Percentiles rank a stretch among this genome's conserved stretches.
Evolutionary conservation across 2,888 invertebrate genomes (phyloP).

Genomic region (Ectemnius continuus): DNA sequence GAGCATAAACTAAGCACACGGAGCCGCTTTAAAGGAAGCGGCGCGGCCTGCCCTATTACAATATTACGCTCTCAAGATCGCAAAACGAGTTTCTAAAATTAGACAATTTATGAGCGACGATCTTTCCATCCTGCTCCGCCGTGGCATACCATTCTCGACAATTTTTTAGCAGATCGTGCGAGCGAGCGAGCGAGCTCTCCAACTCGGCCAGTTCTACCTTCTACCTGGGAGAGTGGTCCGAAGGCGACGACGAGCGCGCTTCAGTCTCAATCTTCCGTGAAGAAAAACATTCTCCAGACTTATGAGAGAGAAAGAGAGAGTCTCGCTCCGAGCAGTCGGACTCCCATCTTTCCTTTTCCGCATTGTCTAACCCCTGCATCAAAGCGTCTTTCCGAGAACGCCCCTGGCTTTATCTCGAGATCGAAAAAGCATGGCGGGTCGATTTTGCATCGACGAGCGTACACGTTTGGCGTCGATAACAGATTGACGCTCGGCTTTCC

Average conservation of each 20-base stretch:
- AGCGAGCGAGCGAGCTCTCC: conserved; percentile 11
- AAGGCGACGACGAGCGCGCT: conserved; percentile 14
- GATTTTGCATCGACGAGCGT: no score
- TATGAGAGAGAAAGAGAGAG: no score
- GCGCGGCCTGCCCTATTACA: conserved; percentile 51
- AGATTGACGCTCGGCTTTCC: neutral
- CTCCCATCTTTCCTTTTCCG: no score
- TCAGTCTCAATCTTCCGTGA: conserved; percentile 30
- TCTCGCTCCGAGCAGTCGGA: no score
- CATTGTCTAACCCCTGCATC: no score
- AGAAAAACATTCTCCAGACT: neutral
- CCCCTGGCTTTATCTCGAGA: no score
- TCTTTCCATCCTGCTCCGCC: conserved; percentile 37
- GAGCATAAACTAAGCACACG: neutral
- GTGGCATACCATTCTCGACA: conserved; percentile 40
- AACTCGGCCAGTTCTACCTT: conserved; percentile 38
- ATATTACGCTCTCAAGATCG: conserved; percentile 57
- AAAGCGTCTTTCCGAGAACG: no score
- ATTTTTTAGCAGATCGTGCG: conserved; percentile 39
- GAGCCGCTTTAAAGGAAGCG: conserved; percentile 40
- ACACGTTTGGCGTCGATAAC: no score
- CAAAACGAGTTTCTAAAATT: conserved; percentile 66
- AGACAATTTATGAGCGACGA: conserved; percentile 65
- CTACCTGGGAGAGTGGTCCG: conserved; percentile 3
- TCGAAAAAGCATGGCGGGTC: no score